phyloP scores from a whole-genome alignment of 2,888 invertebrate genomes.

The Hoplodrina blanda region DNA sequence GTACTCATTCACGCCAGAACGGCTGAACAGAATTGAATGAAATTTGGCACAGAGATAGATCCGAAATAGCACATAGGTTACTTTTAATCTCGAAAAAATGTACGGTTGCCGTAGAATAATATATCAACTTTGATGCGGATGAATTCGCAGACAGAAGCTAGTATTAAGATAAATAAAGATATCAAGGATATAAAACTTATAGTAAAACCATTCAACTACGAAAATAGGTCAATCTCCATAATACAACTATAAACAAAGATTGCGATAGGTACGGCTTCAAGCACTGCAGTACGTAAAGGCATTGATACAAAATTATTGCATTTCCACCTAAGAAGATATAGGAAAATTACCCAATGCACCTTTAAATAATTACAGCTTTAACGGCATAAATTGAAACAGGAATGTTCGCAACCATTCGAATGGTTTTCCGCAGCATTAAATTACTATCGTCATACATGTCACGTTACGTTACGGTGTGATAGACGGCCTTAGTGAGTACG shows the following conservation, averaged over 20 bases:
- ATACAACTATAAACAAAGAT: conserved; percentile 37
- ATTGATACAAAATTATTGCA: conserved; percentile 55
- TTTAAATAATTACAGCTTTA: conserved; percentile 57
- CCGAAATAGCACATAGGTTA: no score
- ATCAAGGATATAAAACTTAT: not conserved
- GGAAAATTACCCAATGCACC: conserved; percentile 53
- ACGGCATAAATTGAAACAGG: conserved; percentile 60
- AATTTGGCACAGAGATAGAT: no score
- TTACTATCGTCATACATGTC: conserved; percentile 47
- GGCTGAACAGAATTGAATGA: no score
- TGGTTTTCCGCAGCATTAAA: conserved; percentile 61
- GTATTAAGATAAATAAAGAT: not conserved
- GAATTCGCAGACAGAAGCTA: no score
- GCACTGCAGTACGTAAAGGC: conserved; percentile 16
- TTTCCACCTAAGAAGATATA: conserved; percentile 53
- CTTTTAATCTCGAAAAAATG: no score
- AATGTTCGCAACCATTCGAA: conserved; percentile 58
- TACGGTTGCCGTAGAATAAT: no score
- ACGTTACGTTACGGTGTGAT: conserved; percentile 64
- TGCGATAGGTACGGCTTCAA: conserved; percentile 27
- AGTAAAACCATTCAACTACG: conserved; percentile 6
- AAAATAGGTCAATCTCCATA: conserved; percentile 32
- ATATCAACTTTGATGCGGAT: no score
- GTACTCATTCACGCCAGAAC: no score
- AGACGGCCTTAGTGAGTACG: conserved; percentile 15